Percentiles rank a stretch among this genome's conserved stretches.
Evolutionary conservation across 2,888 invertebrate genomes (phyloP).

Genomic region (Trichogramma evanescens): DNA sequence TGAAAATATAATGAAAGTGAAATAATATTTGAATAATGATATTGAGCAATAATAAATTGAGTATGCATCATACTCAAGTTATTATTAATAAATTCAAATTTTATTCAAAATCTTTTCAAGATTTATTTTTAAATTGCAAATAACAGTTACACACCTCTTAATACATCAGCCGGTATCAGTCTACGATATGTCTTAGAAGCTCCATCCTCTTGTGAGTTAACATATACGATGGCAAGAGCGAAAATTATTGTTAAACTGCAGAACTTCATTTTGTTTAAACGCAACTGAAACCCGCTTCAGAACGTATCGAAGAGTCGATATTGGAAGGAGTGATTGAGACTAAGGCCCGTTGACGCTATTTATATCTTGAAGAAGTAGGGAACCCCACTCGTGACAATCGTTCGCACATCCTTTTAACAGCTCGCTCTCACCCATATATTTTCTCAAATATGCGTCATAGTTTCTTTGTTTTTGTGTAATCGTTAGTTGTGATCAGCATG

Average conservation of each 20-base stretch:
- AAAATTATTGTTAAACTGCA: not conserved
- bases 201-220: slow-evolving; percentile 47
- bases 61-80: not conserved
- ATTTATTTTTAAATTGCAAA: slow-evolving; percentile 1
- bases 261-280: not conserved
- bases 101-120: not conserved
- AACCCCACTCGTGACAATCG: slow-evolving; percentile 15
- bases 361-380: slow-evolving; percentile 41
- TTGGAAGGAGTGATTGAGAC: slow-evolving; percentile 43
- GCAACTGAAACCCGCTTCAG: not conserved
- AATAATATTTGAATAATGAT: too few relatives aligned
- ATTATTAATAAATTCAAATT: too few relatives aligned
- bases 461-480: not conserved
- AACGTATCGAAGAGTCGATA: slow-evolving; percentile 31
- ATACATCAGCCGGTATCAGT: slow-evolving; percentile 81
- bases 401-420: slow-evolving; percentile 1
- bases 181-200: slow-evolving; percentile 70
- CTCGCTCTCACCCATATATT: slow-evolving; percentile 2
- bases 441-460: not conserved
- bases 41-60: not conserved
- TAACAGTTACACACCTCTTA: slow-evolving; percentile 63
- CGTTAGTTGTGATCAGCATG: too few relatives aligned
- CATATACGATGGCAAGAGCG: slow-evolving; percentile 19
- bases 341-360: slow-evolving; percentile 38
- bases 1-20: not conserved